phyloP scores from a whole-genome alignment of 2,888 invertebrate genomes.

The Odontothrips loti region DNA sequence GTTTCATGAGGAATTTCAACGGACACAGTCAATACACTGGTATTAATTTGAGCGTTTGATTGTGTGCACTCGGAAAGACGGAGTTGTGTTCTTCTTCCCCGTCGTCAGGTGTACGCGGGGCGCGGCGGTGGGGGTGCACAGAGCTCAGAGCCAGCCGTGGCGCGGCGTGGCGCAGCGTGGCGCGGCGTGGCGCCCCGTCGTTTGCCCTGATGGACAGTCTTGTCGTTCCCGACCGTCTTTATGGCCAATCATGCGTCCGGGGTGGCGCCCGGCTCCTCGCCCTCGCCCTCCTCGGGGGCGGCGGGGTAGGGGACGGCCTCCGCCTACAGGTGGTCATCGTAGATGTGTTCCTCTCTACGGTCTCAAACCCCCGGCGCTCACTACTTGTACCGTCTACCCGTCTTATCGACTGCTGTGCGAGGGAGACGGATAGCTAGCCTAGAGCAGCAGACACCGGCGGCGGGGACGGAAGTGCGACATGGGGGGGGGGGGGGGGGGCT shows the following conservation, averaged over 20 bases:
- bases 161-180: background rate
- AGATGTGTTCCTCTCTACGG: no score
- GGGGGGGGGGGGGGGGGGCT: background rate
- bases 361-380: no score
- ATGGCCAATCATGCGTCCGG: background rate
- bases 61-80: no score
- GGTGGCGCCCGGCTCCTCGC: background rate
- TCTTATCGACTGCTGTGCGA: no score
- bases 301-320: background rate
- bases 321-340: no score
- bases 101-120: background rate
- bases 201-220: background rate
- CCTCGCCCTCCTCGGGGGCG: no score
- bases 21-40: no score
- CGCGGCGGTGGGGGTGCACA: background rate
- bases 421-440: no score
- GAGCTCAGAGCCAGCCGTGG: background rate
- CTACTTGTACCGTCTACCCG: no score
- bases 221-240: background rate
- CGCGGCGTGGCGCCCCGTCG: background rate
- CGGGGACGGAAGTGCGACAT: background rate
- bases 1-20: no score
- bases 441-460: no score
- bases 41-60: no score
- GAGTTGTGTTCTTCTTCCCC: background rate